A percentile compares a stretch with the other conserved stretches of the same genome.
Evolutionary conservation across 2,888 invertebrate genomes (phyloP).

Genomic region (Neocrepidodera transversa): DNA sequence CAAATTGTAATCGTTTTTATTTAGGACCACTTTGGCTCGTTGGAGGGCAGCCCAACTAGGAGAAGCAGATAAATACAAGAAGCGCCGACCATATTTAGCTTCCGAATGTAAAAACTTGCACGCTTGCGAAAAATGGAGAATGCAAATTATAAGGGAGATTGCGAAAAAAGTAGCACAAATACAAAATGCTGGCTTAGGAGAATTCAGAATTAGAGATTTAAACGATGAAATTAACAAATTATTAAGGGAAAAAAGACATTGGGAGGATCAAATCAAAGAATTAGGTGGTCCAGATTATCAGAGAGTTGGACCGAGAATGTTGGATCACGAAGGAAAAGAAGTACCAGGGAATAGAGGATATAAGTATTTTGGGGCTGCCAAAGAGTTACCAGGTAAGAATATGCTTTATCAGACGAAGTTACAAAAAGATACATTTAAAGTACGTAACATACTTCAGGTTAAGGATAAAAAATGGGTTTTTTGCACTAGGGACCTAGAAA

Average conservation of each 20-base stretch:
- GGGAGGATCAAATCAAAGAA: conserved; percentile 96
- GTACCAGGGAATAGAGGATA: conserved; percentile 98
- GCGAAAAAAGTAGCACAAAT: conserved; percentile 99
- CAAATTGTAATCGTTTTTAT: conserved; percentile 30
- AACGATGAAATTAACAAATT: conserved; percentile 99
- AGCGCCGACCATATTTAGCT: conserved; percentile 91
- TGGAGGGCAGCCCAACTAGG: conserved; percentile 97
- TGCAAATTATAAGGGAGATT: conserved; percentile 96
- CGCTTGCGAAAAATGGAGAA: conserved; percentile 94
- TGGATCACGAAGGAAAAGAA: conserved; percentile 91
- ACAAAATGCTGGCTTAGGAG: conserved; percentile 99
- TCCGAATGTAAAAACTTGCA: conserved; percentile 92
- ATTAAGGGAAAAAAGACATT: conserved; percentile 93
- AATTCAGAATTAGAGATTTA: conserved; percentile 95
- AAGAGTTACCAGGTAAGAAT: conserved; percentile 90
- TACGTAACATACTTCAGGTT: too few species aligned
- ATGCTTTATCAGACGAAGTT: too few species aligned
- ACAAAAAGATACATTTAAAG: too few species aligned
- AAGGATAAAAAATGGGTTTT: too few species aligned
- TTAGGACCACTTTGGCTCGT: conserved; percentile 95
- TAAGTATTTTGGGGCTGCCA: conserved; percentile 98
- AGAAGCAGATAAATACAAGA: conserved; percentile 83
- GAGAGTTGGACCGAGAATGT: conserved; percentile 89
- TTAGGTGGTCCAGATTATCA: conserved; percentile 95
- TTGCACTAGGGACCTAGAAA: too few species aligned